Percentiles rank a stretch among this genome's conserved stretches.
These are phyloP conservation scores for Hormaphis cornu DNA, from an alignment of 1,140 invertebrate species.

Conservation along the genomic window DNA sequence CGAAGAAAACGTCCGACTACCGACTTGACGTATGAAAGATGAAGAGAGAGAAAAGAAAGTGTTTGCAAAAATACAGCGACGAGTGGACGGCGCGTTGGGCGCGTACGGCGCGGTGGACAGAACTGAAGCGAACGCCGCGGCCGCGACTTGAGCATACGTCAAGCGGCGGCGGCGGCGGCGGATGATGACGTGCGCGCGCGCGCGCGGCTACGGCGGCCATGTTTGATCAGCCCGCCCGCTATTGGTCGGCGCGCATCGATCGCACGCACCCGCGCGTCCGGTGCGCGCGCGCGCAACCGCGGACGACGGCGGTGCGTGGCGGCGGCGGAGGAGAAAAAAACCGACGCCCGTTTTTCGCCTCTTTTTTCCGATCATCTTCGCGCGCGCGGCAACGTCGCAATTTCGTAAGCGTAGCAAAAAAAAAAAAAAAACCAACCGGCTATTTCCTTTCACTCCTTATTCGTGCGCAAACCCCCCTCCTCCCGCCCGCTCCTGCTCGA, in stretches of 20 bases:
- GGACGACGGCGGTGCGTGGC: not conserved
- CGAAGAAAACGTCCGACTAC: too few species aligned
- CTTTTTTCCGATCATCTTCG: not conserved
- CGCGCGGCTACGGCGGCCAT: not conserved
- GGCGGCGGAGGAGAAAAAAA: not conserved
- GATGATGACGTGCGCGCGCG: too few species aligned
- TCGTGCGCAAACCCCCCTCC: not conserved
- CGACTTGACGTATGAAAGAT: too few species aligned
- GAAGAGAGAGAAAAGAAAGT: not conserved
- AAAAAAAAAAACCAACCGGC: not conserved
- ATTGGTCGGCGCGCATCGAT: too few species aligned
- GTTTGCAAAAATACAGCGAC: not conserved
- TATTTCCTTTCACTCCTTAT: constrained; percentile 31
- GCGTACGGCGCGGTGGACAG: not conserved
- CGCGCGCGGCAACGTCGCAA: not conserved
- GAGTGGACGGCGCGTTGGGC: not conserved
- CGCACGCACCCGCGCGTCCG: not conserved
- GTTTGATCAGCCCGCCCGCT: constrained; percentile 18
- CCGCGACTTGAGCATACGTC: too few species aligned
- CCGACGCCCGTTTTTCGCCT: not conserved
- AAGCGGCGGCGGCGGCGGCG: not conserved
- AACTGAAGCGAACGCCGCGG: constrained; percentile 22
- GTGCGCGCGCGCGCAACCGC: not conserved
- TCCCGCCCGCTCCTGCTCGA: not conserved
- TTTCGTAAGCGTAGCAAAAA: not conserved